Percentiles rank a stretch among this genome's conserved stretches.
These are phyloP conservation scores for Embidobia sp. DNA, from an alignment of 2,888 invertebrate genomes.

Conservation along the genomic window DNA sequence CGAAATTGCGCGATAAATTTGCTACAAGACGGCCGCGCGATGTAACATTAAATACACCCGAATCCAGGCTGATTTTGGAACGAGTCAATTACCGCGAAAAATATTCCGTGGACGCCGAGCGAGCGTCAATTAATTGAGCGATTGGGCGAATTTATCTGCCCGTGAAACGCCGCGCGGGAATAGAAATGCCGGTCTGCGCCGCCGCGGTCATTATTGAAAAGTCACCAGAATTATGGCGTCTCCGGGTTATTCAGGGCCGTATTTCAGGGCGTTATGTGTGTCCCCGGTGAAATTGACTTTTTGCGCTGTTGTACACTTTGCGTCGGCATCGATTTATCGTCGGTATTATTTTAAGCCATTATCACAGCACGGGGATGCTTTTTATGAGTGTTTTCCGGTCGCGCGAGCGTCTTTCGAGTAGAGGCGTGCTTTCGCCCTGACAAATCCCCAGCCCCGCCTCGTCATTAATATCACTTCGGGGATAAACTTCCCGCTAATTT, in stretches of 20 bases:
- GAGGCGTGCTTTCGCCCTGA: neutral
- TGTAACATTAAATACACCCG: constrained; percentile 38
- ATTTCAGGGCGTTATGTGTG: constrained; percentile 38
- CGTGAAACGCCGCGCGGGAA: constrained; percentile 25
- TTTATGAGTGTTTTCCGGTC: constrained; percentile 8
- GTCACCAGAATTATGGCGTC: constrained; percentile 49
- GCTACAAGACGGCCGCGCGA: constrained; percentile 11
- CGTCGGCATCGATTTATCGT: constrained; percentile 35
- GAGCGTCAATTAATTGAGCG: constrained; percentile 54
- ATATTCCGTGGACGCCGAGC: constrained; percentile 28
- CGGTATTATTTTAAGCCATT: constrained; percentile 34
- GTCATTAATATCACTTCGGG: too few relatives aligned
- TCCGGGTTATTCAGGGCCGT: constrained; percentile 17
- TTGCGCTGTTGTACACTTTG: constrained; percentile 43
- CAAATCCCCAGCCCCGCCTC: neutral
- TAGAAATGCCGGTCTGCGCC: too few relatives aligned
- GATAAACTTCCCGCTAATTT: too few relatives aligned
- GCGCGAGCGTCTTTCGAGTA: neutral
- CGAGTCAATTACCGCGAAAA: constrained; percentile 33
- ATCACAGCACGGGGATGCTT: constrained; percentile 15
- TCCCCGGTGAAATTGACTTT: constrained; percentile 43
- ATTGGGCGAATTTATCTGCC: constrained; percentile 38
- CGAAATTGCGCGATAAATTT: constrained; percentile 35
- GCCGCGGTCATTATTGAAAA: constrained; percentile 50
- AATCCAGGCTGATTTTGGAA: constrained; percentile 20